Evolutionary conservation across 2,888 invertebrate genomes (phyloP), one percentile per base, ranked within the genome.

Genomic region (Oxystoma pomonae): DNA sequence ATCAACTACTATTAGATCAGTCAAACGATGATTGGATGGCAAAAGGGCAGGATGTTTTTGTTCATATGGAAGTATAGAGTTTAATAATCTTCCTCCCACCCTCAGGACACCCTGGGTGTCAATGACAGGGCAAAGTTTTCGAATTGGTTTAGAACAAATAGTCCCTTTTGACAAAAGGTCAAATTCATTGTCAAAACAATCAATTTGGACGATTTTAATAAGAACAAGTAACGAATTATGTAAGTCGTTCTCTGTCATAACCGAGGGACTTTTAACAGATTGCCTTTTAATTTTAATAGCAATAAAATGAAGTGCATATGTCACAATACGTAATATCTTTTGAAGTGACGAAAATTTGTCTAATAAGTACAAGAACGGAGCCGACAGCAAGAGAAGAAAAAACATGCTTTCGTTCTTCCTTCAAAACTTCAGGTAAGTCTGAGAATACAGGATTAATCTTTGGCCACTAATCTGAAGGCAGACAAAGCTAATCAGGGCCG

Each of bases 71-170:
- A n/a, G n/a, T 5, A 17, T 9, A 2, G 20, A 21, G 16, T 35
- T 7, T 16, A 18, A 1, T n/a, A 20, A 18, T 20, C 58, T 18
- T 20, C 58, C 58, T 3, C 58, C 49, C 16, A 58, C 58, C 16
- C 58, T 20, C 7, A 53, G 53, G 53, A 53, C n/a, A 53, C 53
- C 53, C 53, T 53, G 7, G 19, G 53, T 3, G 53, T 53, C 53
- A 53, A 53, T 53, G 16, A 53, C 53, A 53, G 19, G 53, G n/a
- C 53, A 53, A 16, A 62, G 57, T 62, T 62, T 62, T 17, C 58
- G 51, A 17, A 62, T 20, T 16, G 19, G 51, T 19, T 61, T 61
- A 50, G 61, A 57, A 55, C 55, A 55, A 16, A 35, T 35, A 35
- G 3, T 35, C 35, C 35, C 35, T 35, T 35, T 35, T 12, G 35